A percentile compares a stretch with the other conserved stretches of the same genome.
phyloP scores from a whole-genome alignment of 2,113 vertebrate genomes.

The Perca flavescens region DNA sequence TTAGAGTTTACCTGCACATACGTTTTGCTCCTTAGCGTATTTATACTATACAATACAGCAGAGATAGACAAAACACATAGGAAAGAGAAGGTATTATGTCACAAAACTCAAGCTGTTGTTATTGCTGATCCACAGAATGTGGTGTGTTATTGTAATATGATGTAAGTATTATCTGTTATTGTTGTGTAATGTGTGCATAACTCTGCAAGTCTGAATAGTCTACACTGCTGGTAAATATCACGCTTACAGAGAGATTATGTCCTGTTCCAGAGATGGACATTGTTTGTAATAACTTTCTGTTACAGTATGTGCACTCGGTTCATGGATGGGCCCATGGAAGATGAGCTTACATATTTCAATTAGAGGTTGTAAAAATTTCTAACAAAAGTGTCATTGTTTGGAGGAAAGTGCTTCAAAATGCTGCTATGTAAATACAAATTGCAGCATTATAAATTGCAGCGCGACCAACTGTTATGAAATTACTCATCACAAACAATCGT shows the following conservation, averaged over 20 bases:
- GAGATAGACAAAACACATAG: not conserved
- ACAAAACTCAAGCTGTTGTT: constrained; percentile 9
- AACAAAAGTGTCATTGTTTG: not conserved
- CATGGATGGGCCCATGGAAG: not conserved
- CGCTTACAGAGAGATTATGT: not conserved
- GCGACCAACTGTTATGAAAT: constrained; percentile 29
- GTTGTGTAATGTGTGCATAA: not conserved
- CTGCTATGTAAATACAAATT: constrained; percentile 34
- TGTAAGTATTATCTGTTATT: not conserved
- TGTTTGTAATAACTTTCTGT: not conserved
- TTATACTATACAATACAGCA: not conserved
- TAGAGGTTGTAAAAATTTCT: not conserved
- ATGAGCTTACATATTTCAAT: not conserved
- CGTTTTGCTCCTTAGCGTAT: not conserved
- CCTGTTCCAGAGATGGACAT: not conserved
- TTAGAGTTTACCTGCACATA: not conserved
- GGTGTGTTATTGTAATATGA: not conserved
- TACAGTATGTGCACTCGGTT: not conserved
- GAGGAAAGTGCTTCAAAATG: constrained; percentile 9
- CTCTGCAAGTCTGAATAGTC: not conserved
- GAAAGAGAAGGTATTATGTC: not conserved
- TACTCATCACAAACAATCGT: constrained; percentile 1
- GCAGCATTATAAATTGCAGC: constrained; percentile 20
- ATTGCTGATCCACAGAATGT: not conserved
- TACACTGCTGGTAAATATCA: not conserved